Conservation (phyloP, 64 coral and sea anemone species). For the Platygyra sinensis region DNA sequence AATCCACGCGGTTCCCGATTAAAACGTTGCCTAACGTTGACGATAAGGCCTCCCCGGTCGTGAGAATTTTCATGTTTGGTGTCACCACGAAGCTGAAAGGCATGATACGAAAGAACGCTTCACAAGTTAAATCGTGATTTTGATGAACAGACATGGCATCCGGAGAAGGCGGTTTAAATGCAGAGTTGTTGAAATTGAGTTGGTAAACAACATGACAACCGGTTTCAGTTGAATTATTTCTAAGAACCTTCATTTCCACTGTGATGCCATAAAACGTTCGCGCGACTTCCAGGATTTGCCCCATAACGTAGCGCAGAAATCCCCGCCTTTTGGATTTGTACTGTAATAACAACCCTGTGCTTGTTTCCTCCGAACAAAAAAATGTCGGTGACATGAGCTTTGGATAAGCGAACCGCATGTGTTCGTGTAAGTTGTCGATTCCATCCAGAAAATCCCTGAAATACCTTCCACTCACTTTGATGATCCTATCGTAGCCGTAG, state of each 20-base stretch:
- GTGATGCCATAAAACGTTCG: constrained; percentile 39
- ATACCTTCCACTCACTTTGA: constrained; percentile 63
- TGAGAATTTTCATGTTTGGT: constrained; percentile 54
- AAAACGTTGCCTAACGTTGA: constrained; percentile 58
- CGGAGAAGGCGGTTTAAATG: constrained; percentile 52
- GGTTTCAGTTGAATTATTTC: background rate
- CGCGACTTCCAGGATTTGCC: constrained; percentile 59
- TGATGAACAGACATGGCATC: constrained; percentile 14
- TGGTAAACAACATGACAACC: constrained; percentile 56
- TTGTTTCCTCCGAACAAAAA: constrained; percentile 81
- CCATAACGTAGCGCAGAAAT: constrained; percentile 78
- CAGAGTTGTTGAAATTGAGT: constrained; percentile 75
- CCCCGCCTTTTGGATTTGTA: constrained; percentile 72
- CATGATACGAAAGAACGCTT: constrained; percentile 65
- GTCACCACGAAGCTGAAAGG: constrained; percentile 87
- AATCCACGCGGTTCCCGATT: constrained; percentile 45
- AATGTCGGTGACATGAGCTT: constrained; percentile 79
- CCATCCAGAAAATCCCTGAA: constrained; percentile 75
- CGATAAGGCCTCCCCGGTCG: constrained; percentile 37
- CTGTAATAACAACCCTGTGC: constrained; percentile 67
- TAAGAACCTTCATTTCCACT: constrained; percentile 40
- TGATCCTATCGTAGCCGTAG: constrained; percentile 87
- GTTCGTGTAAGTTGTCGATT: constrained; percentile 86
- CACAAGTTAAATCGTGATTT: constrained; percentile 33
- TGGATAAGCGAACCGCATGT: constrained; percentile 88